phyloP scores from a whole-genome alignment of 2,888 invertebrate species.

The Oxytorus armatus region DNA sequence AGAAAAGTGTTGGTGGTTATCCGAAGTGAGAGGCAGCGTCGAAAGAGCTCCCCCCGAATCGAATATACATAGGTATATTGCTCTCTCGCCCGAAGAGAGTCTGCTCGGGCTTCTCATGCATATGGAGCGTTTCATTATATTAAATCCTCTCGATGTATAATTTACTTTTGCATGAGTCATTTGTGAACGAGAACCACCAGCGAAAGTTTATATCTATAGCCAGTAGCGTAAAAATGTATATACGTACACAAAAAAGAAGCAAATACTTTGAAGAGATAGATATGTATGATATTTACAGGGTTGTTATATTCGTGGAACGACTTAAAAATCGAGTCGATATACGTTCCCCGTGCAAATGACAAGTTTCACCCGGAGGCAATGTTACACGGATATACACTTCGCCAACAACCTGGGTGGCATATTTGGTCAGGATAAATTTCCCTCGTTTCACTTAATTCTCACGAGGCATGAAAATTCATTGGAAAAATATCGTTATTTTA shows the following conservation, averaged over 20 bases:
- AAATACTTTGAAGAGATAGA: slow-evolving; percentile 7
- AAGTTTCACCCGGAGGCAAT: slow-evolving; percentile 37
- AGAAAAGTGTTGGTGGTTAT: slow-evolving; percentile 53
- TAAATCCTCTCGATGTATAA: slow-evolving; percentile 89
- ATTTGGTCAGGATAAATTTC: slow-evolving; percentile 35
- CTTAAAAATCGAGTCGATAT: slow-evolving; percentile 56
- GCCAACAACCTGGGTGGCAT: slow-evolving; percentile 50
- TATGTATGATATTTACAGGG: neutral
- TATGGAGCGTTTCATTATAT: slow-evolving; percentile 89
- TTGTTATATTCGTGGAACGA: slow-evolving; percentile 40
- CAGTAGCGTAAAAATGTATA: slow-evolving; percentile 40
- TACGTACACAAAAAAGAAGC: slow-evolving; percentile 13
- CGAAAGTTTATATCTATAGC: slow-evolving; percentile 18
- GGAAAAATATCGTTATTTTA: neutral
- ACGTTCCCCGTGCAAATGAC: slow-evolving; percentile 40
- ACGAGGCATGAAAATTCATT: neutral
- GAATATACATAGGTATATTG: slow-evolving; percentile 15
- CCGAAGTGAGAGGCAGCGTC: slow-evolving; percentile 43
- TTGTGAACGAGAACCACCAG: slow-evolving; percentile 83
- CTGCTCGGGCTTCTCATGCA: slow-evolving; percentile 86
- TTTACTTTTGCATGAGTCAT: slow-evolving; percentile 89
- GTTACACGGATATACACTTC: slow-evolving; percentile 1
- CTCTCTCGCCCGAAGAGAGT: slow-evolving; percentile 54
- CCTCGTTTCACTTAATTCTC: neutral
- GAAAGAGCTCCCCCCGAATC: slow-evolving; percentile 41